Evolutionary conservation across 2,888 invertebrate genomes (phyloP), one percentile per base, ranked within the genome.

Genomic region (Gastrophysa polygoni): DNA sequence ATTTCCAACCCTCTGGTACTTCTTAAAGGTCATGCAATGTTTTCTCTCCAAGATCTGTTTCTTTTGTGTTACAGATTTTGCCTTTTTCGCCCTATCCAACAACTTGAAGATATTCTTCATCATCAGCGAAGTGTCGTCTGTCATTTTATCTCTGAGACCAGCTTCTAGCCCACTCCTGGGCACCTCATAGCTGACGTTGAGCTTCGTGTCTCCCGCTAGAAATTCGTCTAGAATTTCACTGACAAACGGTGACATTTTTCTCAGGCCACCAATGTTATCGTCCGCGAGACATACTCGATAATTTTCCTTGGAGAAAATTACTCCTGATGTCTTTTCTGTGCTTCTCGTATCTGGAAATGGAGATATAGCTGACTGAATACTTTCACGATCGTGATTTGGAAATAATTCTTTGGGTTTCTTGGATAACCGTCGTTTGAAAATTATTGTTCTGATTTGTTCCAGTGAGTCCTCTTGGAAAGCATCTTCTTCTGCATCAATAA

Each of bases 21-120:
- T 61, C 48, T 49, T 61, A 24, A 68, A 29, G 20, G 67, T 65
- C 21, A 57, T 67, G 17, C 52, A 47, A 48, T 61, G 62, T 10
- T 66, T 67, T 46, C 62, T 69, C 67, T 83, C 82, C 38, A 85
- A 68, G 61, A 84, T 78, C 52, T 75, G 75, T 7, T 85, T 77
- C 59, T 85, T 83, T 69, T 86, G 85, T 0, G 85, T 85, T 1
- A 86, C 80, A 0, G 86, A 86, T 64, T 85, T 82, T 1, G 85
- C 78, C 60, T 83, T 82, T 18, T 75, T 64, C 28, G 48, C 47
- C 7, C 28, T 50, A 17, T 66, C 61, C 43, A 65, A 58, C 18
- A 60, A 14, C 14, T 63, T 43, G n/a, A 57, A 28, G 1, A 63
- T 38, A 34, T 65, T 61, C 38, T 59, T 63, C 20, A 64, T 29